Evolutionary conservation across 2,113 vertebrate species (phyloP).

Genomic region (Festucalex cinctus): DNA sequence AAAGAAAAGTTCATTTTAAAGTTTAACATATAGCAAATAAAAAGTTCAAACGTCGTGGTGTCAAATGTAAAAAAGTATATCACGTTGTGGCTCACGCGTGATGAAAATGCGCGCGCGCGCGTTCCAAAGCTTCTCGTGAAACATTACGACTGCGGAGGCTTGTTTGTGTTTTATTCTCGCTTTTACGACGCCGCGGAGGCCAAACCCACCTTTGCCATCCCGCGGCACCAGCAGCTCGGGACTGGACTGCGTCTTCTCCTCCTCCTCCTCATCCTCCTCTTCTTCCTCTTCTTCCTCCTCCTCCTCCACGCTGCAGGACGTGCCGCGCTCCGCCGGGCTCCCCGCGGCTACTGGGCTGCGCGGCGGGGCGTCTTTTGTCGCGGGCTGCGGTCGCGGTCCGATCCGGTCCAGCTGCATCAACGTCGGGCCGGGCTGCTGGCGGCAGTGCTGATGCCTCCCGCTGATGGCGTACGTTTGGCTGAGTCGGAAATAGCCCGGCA

Average conservation of each 20-base stretch:
- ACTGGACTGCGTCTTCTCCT: conserved; percentile 88
- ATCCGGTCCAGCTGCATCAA: conserved; percentile 89
- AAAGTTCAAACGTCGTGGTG: not conserved
- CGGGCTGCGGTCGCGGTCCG: conserved; percentile 83
- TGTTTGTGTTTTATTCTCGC: conserved; percentile 85
- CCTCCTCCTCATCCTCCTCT: conserved; percentile 84
- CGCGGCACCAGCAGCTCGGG: conserved; percentile 84
- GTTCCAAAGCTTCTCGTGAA: conserved; percentile 80
- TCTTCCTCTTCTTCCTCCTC: not conserved
- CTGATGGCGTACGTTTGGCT: conserved; percentile 98
- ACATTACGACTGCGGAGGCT: conserved; percentile 83
- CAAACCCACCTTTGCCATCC: conserved; percentile 96
- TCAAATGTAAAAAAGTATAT: not conserved
- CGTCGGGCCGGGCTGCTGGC: conserved; percentile 88
- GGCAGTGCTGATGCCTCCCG: conserved; percentile 87
- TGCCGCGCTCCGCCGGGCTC: conserved; percentile 85
- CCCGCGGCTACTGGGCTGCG: conserved; percentile 81
- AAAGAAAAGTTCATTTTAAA: not conserved
- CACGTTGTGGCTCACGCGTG: not conserved
- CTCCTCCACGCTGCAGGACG: conserved; percentile 36
- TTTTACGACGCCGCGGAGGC: conserved; percentile 84
- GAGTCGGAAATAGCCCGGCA: conserved; percentile 98
- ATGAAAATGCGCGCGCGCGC: not conserved
- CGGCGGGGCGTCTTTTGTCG: conserved; percentile 67
- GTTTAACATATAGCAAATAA: not conserved